Base-by-base conservation (phyloP, 2,888 invertebrate species). In the Nysson spinosus region DNA sequence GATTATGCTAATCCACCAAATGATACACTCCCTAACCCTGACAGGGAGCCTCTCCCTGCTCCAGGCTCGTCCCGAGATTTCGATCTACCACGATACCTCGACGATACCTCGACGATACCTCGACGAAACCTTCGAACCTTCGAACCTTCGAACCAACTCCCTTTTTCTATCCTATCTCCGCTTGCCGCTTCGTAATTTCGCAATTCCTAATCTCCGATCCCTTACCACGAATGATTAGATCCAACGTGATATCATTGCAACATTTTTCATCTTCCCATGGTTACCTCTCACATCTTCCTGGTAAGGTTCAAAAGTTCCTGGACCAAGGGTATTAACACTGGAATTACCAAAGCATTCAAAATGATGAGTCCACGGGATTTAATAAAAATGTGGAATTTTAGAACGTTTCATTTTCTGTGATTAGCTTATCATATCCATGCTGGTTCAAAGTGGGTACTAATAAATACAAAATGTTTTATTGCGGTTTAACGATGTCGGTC, bases 1-100 rank as follows among this genome's bases (percentile, higher is more conserved):
- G 81, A 86, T 87, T 87, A 87, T 87, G 86, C 84, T 86, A 87
- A 86, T 87, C 77, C 69, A 32, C 62, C 74, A 85, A 86, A 87
- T 87, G 82, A 86, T 85, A 85, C 83, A 51, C 60, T 79, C 80
- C 70, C 56, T 52, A 47, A 37, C 24, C 16, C 22, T 50, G 14
- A 28, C n/a, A 22, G 50, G 46, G 49, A 26, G 43, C 28, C 56
- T 49, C 54, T n/a, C n/a, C 26, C 34, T n/a, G n/a, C n/a, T n/a
- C n/a, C n/a, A n/a, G n/a, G n/a, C n/a, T n/a, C n/a, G 19, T 19
- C 40, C 47, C 64, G 65, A 68, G 51, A 73, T 76, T 75, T 67
- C 58, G 68, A 77, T 76, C 69, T 44, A 26, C 40, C 44, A 30
- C 47, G 26, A 16, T 56, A 32, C 34, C 46, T 24, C 12, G 32